Evolutionary conservation across 1,140 invertebrate species (phyloP).

Genomic region (Eumeta japonica): DNA sequence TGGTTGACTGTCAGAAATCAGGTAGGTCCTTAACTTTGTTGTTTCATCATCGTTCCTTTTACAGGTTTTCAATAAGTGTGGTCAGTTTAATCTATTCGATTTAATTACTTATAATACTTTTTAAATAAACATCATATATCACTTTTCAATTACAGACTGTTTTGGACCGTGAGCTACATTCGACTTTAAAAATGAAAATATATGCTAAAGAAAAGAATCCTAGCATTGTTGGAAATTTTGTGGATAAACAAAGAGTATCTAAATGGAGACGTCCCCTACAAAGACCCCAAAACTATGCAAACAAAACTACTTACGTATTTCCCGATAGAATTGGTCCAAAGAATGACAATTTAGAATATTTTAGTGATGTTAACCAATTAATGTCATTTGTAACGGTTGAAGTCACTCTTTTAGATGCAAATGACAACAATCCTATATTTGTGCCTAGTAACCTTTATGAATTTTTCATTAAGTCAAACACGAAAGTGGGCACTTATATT

Average conservation of each 20-base stretch:
- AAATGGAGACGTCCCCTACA: conserved; percentile 35
- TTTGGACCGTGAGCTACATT: conserved; percentile 74
- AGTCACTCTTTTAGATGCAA: conserved; percentile 79
- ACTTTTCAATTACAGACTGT: conserved; percentile 59
- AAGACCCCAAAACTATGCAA: conserved; percentile 19
- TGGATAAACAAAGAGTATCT: conserved; percentile 36
- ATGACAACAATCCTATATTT: conserved; percentile 85
- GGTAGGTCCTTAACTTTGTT: conserved; percentile 18
- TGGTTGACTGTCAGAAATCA: conserved; percentile 81
- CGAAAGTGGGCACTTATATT: conserved; percentile 66
- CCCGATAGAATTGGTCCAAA: conserved; percentile 47
- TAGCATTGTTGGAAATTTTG: conserved; percentile 57
- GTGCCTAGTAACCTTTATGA: conserved; percentile 79
- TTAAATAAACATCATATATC: conserved; percentile 5
- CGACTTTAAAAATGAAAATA: conserved; percentile 70
- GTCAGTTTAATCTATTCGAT: no score
- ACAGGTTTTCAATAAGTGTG: no score
- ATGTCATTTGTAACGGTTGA: conserved; percentile 72
- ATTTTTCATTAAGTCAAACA: conserved; percentile 69
- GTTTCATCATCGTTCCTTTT: no score
- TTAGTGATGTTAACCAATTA: conserved; percentile 40
- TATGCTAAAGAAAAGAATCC: conserved; percentile 72
- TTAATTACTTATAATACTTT: not conserved
- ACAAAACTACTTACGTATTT: conserved; percentile 52
- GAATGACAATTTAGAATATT: conserved; percentile 42